phyloP scores from a whole-genome alignment of 1,140 invertebrate genomes.

The Drosophila melanogaster region DNA sequence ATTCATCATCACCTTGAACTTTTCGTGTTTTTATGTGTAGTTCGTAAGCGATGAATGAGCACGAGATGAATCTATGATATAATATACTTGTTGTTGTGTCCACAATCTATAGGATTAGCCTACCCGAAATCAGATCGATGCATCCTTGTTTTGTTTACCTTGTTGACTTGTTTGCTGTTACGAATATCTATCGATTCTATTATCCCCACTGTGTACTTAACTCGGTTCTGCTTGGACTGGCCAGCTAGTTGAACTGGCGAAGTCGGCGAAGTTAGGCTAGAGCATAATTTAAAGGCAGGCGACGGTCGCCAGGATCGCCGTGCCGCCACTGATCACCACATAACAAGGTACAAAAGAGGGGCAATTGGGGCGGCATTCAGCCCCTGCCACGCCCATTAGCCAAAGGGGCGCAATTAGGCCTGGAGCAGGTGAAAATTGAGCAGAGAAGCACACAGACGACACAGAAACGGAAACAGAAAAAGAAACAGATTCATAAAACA shows the following conservation, averaged over 20 bases:
- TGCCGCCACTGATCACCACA: slow-evolving; percentile 62
- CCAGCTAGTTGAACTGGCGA: slow-evolving; percentile 68
- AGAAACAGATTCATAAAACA: slow-evolving; percentile 35
- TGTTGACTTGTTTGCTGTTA: slow-evolving; percentile 61
- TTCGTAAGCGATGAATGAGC: slow-evolving; percentile 29
- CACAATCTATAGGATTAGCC: slow-evolving; percentile 48
- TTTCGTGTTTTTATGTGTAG: slow-evolving; percentile 52
- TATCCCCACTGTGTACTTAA: slow-evolving; percentile 44
- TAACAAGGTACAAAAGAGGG: slow-evolving; percentile 68
- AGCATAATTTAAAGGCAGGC: slow-evolving; percentile 34
- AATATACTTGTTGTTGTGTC: slow-evolving; percentile 74
- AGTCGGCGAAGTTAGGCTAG: slow-evolving; percentile 61
- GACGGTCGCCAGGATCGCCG: slow-evolving; percentile 15
- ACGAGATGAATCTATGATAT: slow-evolving; percentile 15
- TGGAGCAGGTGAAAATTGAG: slow-evolving; percentile 70
- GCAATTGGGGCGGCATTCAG: slow-evolving; percentile 23
- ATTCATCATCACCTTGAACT: slow-evolving; percentile 32
- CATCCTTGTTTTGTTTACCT: slow-evolving; percentile 50
- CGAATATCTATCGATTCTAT: slow-evolving; percentile 16
- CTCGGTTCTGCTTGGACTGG: slow-evolving; percentile 63
- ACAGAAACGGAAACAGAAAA: slow-evolving; percentile 1
- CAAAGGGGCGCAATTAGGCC: slow-evolving; percentile 26
- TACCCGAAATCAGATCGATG: slow-evolving; percentile 23
- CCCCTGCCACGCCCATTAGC: slow-evolving; percentile 17
- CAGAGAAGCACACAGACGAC: slow-evolving; percentile 34